Evolutionary conservation across 1,140 invertebrate species (phyloP), one percentile per base, ranked within the genome.

Genomic region (Megathymus violae): DNA sequence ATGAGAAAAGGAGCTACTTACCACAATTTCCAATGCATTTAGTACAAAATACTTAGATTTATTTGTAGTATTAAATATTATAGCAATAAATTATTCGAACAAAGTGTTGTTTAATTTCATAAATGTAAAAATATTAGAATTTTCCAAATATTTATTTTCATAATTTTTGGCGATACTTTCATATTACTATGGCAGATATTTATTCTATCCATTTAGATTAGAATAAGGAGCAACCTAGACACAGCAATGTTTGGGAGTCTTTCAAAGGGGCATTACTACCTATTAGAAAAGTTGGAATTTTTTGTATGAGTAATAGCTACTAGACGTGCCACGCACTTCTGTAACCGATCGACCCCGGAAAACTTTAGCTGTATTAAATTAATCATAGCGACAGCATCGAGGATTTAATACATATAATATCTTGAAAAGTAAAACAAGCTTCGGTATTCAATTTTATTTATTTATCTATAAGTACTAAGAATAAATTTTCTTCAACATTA

Each of bases 381-480:
- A 52, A n/a, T 14, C 11, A 13, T 31, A 31, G 64, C 58, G 38
- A 65, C n/a, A n/a, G n/a, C n/a, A n/a, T n/a, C n/a, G n/a, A 67
- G 14, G 46, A 10, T 38, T 4, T 6, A 41, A 31, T 22, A 56
- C n/a, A 7, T 34, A 38, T 6, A 19, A 14, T 48, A 1, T 48
- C 5, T 9, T 11, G n/a, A 47, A 34, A 4, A 63, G 59, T 19
- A 41, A 64, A 48, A 64, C 54, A 64, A 38, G 6, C 47, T 40
- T 46, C 5, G 52, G 22, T 67, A 62, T 67, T 67, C 51, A 67
- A 78, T 52, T 78, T 70, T 66, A 76, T 89, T 82, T 85, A 90
- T 82, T 89, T 81, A 67, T 83, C 84, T 88, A 81, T 85, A 87
- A 88, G 82, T 87, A 87, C 84, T 88, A 88, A 83, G 79, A 87